Evolutionary conservation across 2,113 vertebrate genomes (phyloP), one percentile per base, ranked within the genome.

Genomic region (Siniperca chuatsi): DNA sequence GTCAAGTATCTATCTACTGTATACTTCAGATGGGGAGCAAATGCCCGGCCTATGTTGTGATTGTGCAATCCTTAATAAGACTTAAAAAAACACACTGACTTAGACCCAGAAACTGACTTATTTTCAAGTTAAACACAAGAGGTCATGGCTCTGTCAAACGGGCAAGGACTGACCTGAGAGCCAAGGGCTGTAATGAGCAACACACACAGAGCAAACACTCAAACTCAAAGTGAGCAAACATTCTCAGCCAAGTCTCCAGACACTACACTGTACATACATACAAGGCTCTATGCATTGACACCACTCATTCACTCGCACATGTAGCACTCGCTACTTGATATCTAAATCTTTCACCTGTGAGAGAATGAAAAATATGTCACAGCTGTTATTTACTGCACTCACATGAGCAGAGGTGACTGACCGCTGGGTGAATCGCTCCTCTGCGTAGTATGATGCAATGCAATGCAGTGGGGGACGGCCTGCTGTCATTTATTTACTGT

Each of bases 281-380:
- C 86, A 72, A 60, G 61, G 61, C 21, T 15, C 40, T 33, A 48
- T 8, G 2, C 65, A 72, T 75, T 70, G 83, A 52, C 82, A 74
- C 79, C 23, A 4, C 81, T 76, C 60, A 67, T 74, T 87, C 83
- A 74, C 75, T 50, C 46, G 3, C 80, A 73, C 87, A 83, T 13
- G 52, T n/a, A 89, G 81, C 65, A 21, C 90, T 90, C 86, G 21
- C 89, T 90, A 89, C 87, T 83, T 46, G 12, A 82, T 79, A 73
- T 89, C 89, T 84, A 91, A 92, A 93, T 93, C 90, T 94, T 90
- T 86, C 92, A 92, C 91, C 87, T 91, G 91, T 90, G 93, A 90
- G 91, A 90, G 92, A 94, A 93, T 92, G 92, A 94, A 94, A 94
- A 92, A 92, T 69, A 71, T 89, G 87, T 92, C 91, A 89, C 50